These are phyloP conservation scores for Congeria kusceri DNA, from an alignment of 2,888 invertebrate species.

Conservation along the genomic window DNA sequence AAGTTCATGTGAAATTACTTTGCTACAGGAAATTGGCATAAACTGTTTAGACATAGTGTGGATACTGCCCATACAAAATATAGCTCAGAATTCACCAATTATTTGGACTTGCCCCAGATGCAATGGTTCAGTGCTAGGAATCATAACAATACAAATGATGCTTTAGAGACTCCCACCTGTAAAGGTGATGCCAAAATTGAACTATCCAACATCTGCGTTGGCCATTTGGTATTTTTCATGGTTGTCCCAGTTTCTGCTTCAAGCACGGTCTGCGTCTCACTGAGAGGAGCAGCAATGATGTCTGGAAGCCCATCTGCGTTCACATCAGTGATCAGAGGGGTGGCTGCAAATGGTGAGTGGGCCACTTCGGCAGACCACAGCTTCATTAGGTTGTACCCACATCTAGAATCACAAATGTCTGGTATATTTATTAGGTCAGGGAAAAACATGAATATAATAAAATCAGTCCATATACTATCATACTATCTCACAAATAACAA, in stretches of 20 bases:
- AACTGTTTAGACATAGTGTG: too few relatives aligned
- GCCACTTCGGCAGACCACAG: constrained; percentile 82
- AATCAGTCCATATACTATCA: too few relatives aligned
- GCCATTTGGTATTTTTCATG: constrained; percentile 75
- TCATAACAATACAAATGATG: too few relatives aligned
- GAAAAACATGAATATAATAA: too few relatives aligned
- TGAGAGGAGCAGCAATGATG: constrained; percentile 80
- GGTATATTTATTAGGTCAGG: too few relatives aligned
- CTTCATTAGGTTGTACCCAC: constrained; percentile 77
- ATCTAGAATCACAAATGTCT: constrained; percentile 69
- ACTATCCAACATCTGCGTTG: constrained; percentile 77
- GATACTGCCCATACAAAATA: too few relatives aligned
- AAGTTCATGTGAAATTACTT: too few relatives aligned
- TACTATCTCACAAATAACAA: too few relatives aligned
- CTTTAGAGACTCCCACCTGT: constrained; percentile 67
- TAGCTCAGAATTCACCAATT: too few relatives aligned
- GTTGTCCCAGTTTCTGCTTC: constrained; percentile 76
- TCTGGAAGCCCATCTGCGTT: constrained; percentile 81
- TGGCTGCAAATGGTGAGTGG: constrained; percentile 79
- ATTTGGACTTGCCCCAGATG: too few relatives aligned
- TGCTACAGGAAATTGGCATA: too few relatives aligned
- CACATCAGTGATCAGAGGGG: constrained; percentile 80
- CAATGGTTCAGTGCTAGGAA: too few relatives aligned
- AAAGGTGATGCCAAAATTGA: constrained; percentile 81
- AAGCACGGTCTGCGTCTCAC: constrained; percentile 80